phyloP scores from a whole-genome alignment of 2,888 invertebrate genomes.

The Volucella inflata region DNA sequence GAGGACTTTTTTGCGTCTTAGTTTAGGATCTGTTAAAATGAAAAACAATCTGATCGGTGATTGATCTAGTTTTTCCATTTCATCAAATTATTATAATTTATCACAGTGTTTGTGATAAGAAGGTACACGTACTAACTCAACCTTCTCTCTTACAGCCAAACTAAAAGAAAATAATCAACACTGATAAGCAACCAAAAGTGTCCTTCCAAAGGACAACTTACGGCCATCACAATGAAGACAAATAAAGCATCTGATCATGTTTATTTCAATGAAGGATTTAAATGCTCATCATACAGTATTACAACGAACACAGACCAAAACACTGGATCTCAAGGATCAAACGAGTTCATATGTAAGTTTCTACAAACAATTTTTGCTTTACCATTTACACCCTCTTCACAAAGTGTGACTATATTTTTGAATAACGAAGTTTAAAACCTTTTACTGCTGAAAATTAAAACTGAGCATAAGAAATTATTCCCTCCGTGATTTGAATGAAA shows the following conservation, averaged over 20 bases:
- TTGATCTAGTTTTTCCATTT: too few relatives aligned
- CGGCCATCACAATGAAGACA: slow-evolving; percentile 79
- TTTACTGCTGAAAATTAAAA: background rate
- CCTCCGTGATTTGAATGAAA: slow-evolving; percentile 15
- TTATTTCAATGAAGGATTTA: slow-evolving; percentile 82
- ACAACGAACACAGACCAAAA: slow-evolving; percentile 81
- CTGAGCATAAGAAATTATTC: background rate
- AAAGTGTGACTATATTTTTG: background rate
- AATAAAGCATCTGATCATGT: slow-evolving; percentile 82
- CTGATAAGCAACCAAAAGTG: slow-evolving; percentile 14
- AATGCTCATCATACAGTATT: slow-evolving; percentile 82
- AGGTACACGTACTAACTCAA: background rate
- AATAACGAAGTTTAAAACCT: background rate
- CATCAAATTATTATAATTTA: too few relatives aligned
- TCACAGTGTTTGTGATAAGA: background rate
- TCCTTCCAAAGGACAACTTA: slow-evolving; percentile 49
- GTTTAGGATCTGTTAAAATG: too few relatives aligned
- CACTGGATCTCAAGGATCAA: slow-evolving; percentile 85
- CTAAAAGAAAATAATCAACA: background rate
- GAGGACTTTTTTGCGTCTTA: too few relatives aligned
- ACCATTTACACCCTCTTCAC: background rate
- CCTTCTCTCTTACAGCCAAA: slow-evolving; percentile 27
- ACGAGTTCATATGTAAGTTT: slow-evolving; percentile 85
- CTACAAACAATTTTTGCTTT: background rate
- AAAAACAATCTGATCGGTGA: too few relatives aligned